Base-by-base conservation (phyloP, 2,888 invertebrate species). In the Eupeodes luniger region DNA sequence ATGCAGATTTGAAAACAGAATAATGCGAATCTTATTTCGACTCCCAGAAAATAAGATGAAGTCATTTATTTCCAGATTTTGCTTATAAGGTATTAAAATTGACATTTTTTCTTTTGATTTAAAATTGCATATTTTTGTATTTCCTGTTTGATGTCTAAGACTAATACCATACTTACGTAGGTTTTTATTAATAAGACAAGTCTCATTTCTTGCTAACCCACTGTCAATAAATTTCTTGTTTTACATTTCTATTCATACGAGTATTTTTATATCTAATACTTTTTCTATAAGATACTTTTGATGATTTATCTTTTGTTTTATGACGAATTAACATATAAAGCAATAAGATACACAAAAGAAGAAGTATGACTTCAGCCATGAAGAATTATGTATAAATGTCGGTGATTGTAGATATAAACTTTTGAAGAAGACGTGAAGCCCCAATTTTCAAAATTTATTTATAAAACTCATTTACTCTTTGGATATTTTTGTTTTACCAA, bases 341-440 rank as follows among this genome's bases (percentile, higher is more conserved):
- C 34, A 61, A n/a, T 14, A 1, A 55, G 10, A 19, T 6, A 27
- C 19, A 55, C 19, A 55, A 2, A 57, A 27, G 27, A 12, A 34
- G 57, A 34, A 34, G 27, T 40, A 40, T 59, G 34, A 59, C 2
- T 14, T 34, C 34, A 59, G 27, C 57, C 12, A 57, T 12, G 27
- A 27, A 57, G 34, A 14, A 36, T 36, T 36, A 59, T 14, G 59
- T 59, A 9, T 34, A 14, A 7, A 57, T 27, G 14, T 59, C 19
- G 4, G 14, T 34, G 27, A n/a, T 16, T 49, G 27, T 1, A 10
- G 44, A 9, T 59, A 27, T 27, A 27, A 40, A 19, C 14, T n/a
- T 66, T 49, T 49, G 5, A 49, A 72, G 27, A 27, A 27, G 27
- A 27, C 72, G 47, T 72, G 72, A 72, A 72, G 5, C 59, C 53